A percentile compares a stretch with the other conserved stretches of the same genome.
phyloP scores from a whole-genome alignment of 2,797 vertebrate species.

The Adrianichthys oophorus region DNA sequence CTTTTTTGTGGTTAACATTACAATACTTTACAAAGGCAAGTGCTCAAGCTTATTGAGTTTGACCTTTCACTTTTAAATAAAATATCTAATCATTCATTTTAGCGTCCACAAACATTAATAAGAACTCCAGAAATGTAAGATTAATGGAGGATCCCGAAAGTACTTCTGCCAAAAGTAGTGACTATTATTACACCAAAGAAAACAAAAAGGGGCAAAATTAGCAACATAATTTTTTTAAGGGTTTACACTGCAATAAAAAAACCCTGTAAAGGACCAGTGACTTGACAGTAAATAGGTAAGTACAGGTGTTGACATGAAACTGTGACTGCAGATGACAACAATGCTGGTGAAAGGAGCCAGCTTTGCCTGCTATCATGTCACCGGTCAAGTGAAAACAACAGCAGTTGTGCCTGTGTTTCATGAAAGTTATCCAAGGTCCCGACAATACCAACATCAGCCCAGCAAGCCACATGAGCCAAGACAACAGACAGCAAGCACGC shows the following conservation, averaged over 20 bases:
- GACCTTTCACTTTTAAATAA: too few species aligned
- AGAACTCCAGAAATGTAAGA: not conserved
- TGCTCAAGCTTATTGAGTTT: too few species aligned
- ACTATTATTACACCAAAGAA: not conserved
- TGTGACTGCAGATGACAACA: constrained; percentile 19
- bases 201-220: not conserved
- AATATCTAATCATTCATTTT: not conserved
- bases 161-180: too few species aligned
- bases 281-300: constrained; percentile 38
- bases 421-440: constrained; percentile 39
- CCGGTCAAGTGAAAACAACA: constrained; percentile 58
- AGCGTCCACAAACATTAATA: constrained; percentile 8
- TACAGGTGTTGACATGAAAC: constrained; percentile 54
- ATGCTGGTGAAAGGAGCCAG: constrained; percentile 44
- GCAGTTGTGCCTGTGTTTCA: constrained; percentile 52
- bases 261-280: constrained; percentile 33
- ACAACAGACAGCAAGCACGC: constrained; percentile 42
- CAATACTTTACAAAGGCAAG: too few species aligned
- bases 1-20: too few species aligned
- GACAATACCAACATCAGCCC: constrained; percentile 38
- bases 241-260: constrained; percentile 13
- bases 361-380: constrained; percentile 25
- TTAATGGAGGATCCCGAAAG: not conserved
- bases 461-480: constrained; percentile 22
- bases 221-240: not conserved